These are phyloP conservation scores for Malurus melanocephalus DNA, from an alignment of 2,113 vertebrate genomes.

Conservation along the genomic window DNA sequence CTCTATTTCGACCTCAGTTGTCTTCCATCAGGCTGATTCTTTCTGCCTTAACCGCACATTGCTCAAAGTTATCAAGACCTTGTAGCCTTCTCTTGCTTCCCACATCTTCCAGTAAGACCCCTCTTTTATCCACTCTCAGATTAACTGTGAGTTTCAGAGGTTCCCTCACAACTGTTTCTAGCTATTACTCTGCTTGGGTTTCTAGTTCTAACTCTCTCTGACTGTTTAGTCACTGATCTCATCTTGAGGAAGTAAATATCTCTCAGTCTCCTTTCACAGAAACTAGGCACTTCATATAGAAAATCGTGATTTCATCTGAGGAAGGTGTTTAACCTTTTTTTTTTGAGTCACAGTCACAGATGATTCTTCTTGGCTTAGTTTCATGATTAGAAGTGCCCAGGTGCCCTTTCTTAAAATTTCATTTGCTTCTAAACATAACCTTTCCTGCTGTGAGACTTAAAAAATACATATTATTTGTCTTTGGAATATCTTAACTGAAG, in stretches of 20 bases:
- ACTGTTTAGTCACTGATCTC: neutral
- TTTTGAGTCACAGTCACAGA: neutral
- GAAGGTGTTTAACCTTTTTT: neutral
- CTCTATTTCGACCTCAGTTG: neutral
- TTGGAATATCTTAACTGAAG: constrained; percentile 1
- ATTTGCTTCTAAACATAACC: neutral
- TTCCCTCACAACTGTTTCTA: neutral
- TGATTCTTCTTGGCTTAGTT: neutral
- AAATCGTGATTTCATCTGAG: neutral
- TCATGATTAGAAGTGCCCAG: neutral
- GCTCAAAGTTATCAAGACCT: neutral
- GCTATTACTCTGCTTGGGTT: neutral
- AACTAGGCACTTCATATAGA: neutral
- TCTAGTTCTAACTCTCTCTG: neutral
- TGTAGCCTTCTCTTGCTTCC: neutral
- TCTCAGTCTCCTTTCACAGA: neutral
- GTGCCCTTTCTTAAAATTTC: neutral
- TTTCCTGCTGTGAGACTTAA: neutral
- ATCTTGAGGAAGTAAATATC: neutral
- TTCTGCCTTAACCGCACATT: neutral
- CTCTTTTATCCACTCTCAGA: neutral
- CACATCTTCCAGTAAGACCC: neutral
- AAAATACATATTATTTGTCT: neutral
- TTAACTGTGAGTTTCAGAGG: neutral
- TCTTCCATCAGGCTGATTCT: neutral